Evolutionary conservation across 1,140 invertebrate species (phyloP).

Genomic region (Eupristina koningsbergeri): DNA sequence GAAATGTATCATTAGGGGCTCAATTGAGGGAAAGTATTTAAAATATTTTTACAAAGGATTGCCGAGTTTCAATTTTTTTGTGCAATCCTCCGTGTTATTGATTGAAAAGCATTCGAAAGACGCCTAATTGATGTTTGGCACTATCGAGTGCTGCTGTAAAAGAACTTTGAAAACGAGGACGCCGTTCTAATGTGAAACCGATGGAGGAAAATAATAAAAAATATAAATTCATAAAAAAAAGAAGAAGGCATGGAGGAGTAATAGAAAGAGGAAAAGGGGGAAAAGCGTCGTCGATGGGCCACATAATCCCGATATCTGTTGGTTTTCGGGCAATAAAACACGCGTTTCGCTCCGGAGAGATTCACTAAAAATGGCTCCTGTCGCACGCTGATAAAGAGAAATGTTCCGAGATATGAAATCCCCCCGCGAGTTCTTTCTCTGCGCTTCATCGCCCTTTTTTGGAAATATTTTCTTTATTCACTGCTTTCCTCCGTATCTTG

Average conservation of each 20-base stretch:
- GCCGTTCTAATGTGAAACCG: not conserved
- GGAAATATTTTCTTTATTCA: slow-evolving; percentile 16
- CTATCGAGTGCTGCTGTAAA: too few relatives aligned
- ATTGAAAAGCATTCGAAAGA: too few relatives aligned
- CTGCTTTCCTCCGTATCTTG: not conserved
- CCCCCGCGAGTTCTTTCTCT: slow-evolving; percentile 52
- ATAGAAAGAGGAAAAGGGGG: slow-evolving; percentile 5
- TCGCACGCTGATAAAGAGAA: slow-evolving; percentile 69
- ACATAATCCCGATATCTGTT: slow-evolving; percentile 74
- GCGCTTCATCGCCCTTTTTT: slow-evolving; percentile 50
- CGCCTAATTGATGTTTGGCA: too few relatives aligned
- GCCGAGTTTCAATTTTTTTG: too few relatives aligned
- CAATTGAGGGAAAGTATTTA: not conserved
- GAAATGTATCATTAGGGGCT: not conserved
- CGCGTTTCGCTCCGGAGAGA: slow-evolving; percentile 62
- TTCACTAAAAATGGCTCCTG: slow-evolving; percentile 62
- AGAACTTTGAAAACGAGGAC: too few relatives aligned
- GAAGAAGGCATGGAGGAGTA: not conserved
- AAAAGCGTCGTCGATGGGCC: slow-evolving; percentile 55
- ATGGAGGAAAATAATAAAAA: not conserved
- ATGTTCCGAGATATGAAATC: slow-evolving; percentile 65
- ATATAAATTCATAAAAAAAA: not conserved
- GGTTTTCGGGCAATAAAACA: slow-evolving; percentile 75
- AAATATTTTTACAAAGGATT: too few relatives aligned
- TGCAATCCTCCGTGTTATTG: too few relatives aligned